A percentile compares a stretch with the other conserved stretches of the same genome.
Evolutionary conservation across 2,113 vertebrate genomes (phyloP).

Genomic region (Hydrolagus affinis): DNA sequence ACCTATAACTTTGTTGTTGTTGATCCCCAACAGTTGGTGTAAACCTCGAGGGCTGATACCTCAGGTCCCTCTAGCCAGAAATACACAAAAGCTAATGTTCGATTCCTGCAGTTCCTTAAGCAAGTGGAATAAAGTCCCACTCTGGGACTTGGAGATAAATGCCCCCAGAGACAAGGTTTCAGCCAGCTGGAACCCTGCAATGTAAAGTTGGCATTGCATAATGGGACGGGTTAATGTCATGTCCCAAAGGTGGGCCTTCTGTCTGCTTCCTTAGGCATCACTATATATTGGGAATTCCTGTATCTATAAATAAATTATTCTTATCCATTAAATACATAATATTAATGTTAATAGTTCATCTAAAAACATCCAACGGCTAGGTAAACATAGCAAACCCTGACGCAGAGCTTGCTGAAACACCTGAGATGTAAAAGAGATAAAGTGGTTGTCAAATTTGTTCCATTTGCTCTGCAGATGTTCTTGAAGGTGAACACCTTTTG

Average conservation of each 20-base stretch:
- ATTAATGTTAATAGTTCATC: background rate
- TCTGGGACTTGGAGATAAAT: too few relatives aligned
- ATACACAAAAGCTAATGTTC: too few relatives aligned
- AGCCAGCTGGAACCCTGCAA: too few relatives aligned
- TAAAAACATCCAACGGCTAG: background rate
- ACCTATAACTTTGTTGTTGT: too few relatives aligned
- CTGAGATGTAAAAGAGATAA: background rate
- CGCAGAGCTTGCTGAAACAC: background rate
- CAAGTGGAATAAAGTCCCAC: too few relatives aligned
- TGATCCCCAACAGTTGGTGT: too few relatives aligned
- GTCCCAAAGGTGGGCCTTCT: too few relatives aligned
- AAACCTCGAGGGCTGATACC: too few relatives aligned
- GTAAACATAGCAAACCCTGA: background rate
- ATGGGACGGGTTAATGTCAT: background rate
- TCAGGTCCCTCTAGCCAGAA: too few relatives aligned
- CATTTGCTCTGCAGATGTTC: background rate
- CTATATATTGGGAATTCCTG: background rate
- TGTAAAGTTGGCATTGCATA: background rate
- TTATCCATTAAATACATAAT: constrained; percentile 18
- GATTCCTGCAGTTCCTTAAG: too few relatives aligned
- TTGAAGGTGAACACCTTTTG: background rate
- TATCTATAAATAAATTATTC: constrained; percentile 15
- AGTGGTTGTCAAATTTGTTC: background rate
- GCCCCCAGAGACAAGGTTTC: too few relatives aligned
- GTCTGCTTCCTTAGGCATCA: too few relatives aligned